These are phyloP conservation scores for Tholera decimalis DNA, from an alignment of 2,888 invertebrate species.

Conservation along the genomic window DNA sequence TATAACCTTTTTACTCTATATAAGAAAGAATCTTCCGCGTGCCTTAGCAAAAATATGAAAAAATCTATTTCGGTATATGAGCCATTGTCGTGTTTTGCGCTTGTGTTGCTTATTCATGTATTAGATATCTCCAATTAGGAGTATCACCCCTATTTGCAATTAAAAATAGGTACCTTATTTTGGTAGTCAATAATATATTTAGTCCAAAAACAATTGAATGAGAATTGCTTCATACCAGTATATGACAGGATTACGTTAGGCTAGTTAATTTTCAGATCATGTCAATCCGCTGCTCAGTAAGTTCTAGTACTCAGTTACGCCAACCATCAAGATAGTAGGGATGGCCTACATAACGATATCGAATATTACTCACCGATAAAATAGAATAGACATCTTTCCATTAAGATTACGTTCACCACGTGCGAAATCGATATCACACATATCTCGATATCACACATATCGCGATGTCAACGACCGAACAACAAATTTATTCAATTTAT, in stretches of 20 bases:
- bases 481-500: slow-evolving; percentile 63
- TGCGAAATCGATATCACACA: slow-evolving; percentile 46
- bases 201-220: neutral
- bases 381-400: slow-evolving; percentile 44
- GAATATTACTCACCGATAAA: slow-evolving; percentile 44
- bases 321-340: slow-evolving; percentile 29
- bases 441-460: slow-evolving; percentile 53
- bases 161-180: neutral
- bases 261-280: slow-evolving; percentile 10
- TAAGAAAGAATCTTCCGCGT: too few species aligned
- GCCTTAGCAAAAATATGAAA: too few species aligned
- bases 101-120: too few species aligned
- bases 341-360: slow-evolving; percentile 37
- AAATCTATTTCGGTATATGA: too few species aligned
- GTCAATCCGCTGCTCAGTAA: slow-evolving; percentile 8
- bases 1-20: too few species aligned
- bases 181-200: neutral
- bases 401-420: slow-evolving; percentile 53
- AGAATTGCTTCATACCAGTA: neutral
- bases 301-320: slow-evolving; percentile 1
- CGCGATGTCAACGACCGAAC: slow-evolving; percentile 52
- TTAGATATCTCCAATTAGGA: too few species aligned
- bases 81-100: too few species aligned
- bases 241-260: neutral
- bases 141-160: neutral